Conservation (phyloP, 2,113 vertebrate genomes). For the Festucalex cinctus region DNA sequence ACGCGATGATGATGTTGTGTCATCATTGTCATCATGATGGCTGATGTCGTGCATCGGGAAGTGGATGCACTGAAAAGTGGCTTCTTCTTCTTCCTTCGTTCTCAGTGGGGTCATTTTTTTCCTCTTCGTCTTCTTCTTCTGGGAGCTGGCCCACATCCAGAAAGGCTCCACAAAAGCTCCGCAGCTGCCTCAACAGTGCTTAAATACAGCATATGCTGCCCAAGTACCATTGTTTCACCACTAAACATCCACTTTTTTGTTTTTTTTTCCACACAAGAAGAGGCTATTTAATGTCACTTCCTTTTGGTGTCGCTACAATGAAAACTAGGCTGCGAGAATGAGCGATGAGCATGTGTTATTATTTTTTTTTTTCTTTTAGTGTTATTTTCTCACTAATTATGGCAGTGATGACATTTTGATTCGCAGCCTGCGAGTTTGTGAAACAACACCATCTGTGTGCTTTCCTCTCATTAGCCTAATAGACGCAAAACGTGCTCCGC, state of each 20-base stretch:
- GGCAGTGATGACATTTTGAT: conserved; percentile 76
- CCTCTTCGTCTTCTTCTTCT: conserved; percentile 67
- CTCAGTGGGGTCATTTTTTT: conserved; percentile 73
- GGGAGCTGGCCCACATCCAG: conserved; percentile 74
- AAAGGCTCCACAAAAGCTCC: conserved; percentile 70
- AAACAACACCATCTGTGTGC: conserved; percentile 79
- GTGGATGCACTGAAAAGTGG: conserved; percentile 72
- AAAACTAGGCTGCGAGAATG: conserved; percentile 48
- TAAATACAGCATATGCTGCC: conserved; percentile 76
- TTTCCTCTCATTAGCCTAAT: conserved; percentile 78
- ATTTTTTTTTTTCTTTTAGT: conserved; percentile 44
- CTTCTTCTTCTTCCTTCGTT: conserved; percentile 72
- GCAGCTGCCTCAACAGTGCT: conserved; percentile 75
- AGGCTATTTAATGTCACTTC: conserved; percentile 68
- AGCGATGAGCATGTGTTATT: conserved; percentile 29
- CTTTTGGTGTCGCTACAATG: conserved; percentile 42
- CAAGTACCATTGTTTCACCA: conserved; percentile 73
- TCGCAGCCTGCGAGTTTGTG: conserved; percentile 73
- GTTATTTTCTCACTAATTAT: conserved; percentile 62
- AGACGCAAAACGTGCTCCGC: conserved; percentile 73
- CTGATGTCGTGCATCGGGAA: conserved; percentile 77
- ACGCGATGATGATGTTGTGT: too few relatives aligned
- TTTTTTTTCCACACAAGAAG: conserved; percentile 51
- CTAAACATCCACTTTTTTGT: conserved; percentile 61
- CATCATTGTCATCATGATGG: too few relatives aligned